These are phyloP conservation scores for Ceuthmochares aereus DNA, from an alignment of 2,113 vertebrate species.

Conservation along the genomic window DNA sequence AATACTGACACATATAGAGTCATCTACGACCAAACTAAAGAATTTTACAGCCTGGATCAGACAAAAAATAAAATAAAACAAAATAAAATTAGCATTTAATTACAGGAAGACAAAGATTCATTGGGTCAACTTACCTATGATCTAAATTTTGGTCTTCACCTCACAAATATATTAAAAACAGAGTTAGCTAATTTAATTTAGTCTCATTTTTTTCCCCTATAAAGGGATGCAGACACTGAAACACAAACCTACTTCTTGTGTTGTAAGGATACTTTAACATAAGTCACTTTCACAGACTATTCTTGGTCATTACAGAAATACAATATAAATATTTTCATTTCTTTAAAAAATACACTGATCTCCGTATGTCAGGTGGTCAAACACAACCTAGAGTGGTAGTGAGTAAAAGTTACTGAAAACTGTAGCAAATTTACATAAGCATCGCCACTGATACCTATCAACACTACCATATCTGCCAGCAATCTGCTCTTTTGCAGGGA, in stretches of 20 bases:
- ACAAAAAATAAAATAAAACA: background rate
- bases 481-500: background rate
- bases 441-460: background rate
- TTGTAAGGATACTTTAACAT: background rate
- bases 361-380: background rate
- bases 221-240: background rate
- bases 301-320: background rate
- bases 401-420: background rate
- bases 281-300: background rate
- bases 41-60: background rate
- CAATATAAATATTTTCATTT: background rate
- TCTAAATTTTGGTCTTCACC: background rate
- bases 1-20: background rate
- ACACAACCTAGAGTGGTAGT: background rate
- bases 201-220: background rate
- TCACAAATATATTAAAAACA: background rate
- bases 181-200: background rate
- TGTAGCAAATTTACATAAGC: background rate
- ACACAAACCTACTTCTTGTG: background rate
- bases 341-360: background rate
- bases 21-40: background rate
- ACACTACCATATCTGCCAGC: background rate
- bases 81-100: background rate
- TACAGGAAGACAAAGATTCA: background rate
- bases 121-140: background rate